Percentiles rank a stretch among this genome's conserved stretches.
phyloP scores from a whole-genome alignment of 2,888 invertebrate species.

The Eilema caniola region DNA sequence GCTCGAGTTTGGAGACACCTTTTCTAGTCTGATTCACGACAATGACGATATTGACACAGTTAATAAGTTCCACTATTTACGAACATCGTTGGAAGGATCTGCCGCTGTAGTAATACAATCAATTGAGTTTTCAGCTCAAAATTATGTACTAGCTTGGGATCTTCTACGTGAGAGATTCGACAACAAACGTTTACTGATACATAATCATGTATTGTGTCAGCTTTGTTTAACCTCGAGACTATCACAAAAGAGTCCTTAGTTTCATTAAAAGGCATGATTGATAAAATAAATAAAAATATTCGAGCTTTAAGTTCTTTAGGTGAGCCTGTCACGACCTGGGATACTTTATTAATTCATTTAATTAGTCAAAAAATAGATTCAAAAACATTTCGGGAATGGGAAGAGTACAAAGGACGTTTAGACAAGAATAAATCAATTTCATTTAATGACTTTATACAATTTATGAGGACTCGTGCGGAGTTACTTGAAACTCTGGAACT shows the following conservation, averaged over 20 bases:
- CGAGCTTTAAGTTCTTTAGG: constrained; percentile 7
- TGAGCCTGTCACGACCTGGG: background rate
- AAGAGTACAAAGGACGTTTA: no score
- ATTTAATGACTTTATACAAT: no score
- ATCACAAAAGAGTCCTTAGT: no score
- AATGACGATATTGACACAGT: background rate
- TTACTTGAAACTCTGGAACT: no score
- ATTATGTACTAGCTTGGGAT: background rate
- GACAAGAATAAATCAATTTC: no score
- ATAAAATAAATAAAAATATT: background rate
- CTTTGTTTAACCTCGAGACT: no score
- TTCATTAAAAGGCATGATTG: no score
- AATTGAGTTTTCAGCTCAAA: constrained; percentile 1
- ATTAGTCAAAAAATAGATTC: no score
- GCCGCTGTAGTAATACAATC: background rate
- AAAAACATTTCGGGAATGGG: no score
- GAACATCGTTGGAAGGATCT: background rate
- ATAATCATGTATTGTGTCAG: background rate
- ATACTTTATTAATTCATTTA: no score
- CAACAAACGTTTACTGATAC: no score
- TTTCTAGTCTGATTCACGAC: background rate
- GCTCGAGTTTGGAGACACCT: background rate
- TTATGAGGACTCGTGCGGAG: no score
- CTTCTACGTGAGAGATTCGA: background rate
- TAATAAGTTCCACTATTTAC: background rate